phyloP scores from a whole-genome alignment of 37 sponge, comb jelly and placozoan genomes.

The Agelas oroides region DNA sequence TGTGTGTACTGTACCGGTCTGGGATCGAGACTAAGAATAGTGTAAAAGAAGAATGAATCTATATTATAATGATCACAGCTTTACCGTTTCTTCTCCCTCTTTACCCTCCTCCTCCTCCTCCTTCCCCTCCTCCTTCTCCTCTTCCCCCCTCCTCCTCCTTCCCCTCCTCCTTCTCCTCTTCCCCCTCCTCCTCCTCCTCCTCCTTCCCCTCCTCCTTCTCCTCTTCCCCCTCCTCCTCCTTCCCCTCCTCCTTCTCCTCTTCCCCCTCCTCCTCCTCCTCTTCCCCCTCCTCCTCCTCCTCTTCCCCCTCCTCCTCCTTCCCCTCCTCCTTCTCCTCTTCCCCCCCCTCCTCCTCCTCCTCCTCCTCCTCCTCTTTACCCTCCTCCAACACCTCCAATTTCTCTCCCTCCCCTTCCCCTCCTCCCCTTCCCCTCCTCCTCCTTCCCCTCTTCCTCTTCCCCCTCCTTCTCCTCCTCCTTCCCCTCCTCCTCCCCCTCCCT shows the following conservation, averaged over 20 bases:
- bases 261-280: not conserved
- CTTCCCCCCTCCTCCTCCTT: too few relatives aligned
- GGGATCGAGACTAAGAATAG: too few relatives aligned
- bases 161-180: too few relatives aligned
- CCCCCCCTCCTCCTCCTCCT: not conserved
- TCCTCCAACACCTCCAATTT: constrained; percentile 50
- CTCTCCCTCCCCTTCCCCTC: not conserved
- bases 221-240: not conserved
- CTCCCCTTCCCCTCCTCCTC: not conserved
- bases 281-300: constrained; percentile 1
- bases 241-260: not conserved
- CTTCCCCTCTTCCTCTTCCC: constrained; percentile 2
- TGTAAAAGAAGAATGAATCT: too few relatives aligned
- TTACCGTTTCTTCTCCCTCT: too few relatives aligned
- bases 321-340: not conserved
- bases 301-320: not conserved
- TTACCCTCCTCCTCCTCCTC: too few relatives aligned
- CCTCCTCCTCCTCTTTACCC: not conserved
- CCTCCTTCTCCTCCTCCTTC: not conserved
- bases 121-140: too few relatives aligned
- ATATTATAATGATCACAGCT: too few relatives aligned
- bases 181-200: not conserved
- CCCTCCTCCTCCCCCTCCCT: not conserved
- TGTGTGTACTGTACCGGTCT: too few relatives aligned
- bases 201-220: not conserved